Evolutionary conservation across 2,888 invertebrate species (phyloP).

Genomic region (Listrodromus nycthemerus): DNA sequence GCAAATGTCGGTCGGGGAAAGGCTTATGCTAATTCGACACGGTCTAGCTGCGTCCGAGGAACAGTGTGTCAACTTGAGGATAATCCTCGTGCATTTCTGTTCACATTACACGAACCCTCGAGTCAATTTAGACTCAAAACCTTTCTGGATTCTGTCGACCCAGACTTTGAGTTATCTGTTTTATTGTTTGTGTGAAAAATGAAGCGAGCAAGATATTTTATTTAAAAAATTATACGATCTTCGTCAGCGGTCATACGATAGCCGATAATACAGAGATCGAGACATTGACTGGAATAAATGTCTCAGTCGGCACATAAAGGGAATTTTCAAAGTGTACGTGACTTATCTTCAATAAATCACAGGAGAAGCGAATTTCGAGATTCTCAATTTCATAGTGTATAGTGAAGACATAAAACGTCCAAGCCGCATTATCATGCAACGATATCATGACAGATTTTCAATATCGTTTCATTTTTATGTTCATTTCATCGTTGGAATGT

Average conservation of each 20-base stretch:
- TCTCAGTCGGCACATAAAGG: neutral
- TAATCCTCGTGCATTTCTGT: conserved; percentile 32
- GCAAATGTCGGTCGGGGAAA: conserved; percentile 62
- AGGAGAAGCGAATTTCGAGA: no score
- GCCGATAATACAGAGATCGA: neutral
- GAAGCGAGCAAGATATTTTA: neutral
- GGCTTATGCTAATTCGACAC: conserved; percentile 67
- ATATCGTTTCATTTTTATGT: conserved; percentile 21
- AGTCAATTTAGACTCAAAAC: conserved; percentile 32
- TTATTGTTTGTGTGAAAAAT: neutral
- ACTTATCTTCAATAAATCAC: neutral
- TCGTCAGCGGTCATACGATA: neutral
- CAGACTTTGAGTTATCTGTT: neutral
- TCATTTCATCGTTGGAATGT: conserved; percentile 23
- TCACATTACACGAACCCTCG: neutral
- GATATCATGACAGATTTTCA: neutral
- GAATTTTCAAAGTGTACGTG: neutral
- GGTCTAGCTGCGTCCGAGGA: conserved; percentile 60
- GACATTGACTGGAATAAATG: neutral
- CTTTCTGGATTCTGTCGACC: conserved; percentile 13
- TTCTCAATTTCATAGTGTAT: no score
- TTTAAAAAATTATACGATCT: neutral
- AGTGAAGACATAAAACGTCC: no score
- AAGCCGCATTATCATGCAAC: neutral
- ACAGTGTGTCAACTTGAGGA: conserved; percentile 36